Conservation (phyloP, 2,888 invertebrate species). For the Caenorhabditis sp. region DNA sequence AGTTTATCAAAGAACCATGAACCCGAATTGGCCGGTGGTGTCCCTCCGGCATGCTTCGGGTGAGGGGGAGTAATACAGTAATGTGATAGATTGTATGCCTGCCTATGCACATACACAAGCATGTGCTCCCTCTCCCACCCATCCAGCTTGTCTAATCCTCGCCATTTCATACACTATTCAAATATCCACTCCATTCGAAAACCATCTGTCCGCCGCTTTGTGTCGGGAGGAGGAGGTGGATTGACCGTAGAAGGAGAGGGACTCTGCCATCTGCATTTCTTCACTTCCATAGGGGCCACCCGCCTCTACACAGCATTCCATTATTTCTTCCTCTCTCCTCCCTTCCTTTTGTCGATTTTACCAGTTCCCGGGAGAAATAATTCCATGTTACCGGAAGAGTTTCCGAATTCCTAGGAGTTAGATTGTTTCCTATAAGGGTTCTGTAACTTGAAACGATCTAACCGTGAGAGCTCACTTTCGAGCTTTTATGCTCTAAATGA, state of each 20-base stretch:
- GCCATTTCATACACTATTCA: conserved; percentile 23
- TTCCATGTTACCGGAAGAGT: conserved; percentile 8
- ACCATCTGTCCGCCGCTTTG: conserved; percentile 58
- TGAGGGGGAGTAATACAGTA: conserved; percentile 47
- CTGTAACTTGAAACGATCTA: too few species aligned
- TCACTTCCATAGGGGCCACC: conserved; percentile 29
- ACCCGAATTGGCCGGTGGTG: conserved; percentile 16
- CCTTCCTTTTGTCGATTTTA: conserved; percentile 19
- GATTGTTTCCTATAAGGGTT: background rate
- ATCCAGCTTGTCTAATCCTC: conserved; percentile 7
- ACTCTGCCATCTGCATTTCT: conserved; percentile 63
- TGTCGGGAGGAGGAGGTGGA: conserved; percentile 42
- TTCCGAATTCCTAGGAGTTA: background rate
- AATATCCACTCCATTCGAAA: conserved; percentile 60
- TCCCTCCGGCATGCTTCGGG: conserved; percentile 1
- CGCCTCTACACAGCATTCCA: conserved; percentile 43
- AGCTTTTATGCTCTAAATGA: too few species aligned
- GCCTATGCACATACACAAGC: conserved; percentile 52
- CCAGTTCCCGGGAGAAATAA: conserved; percentile 3
- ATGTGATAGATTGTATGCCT: conserved; percentile 61
- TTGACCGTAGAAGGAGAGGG: conserved; percentile 47
- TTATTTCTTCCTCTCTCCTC: conserved; percentile 20
- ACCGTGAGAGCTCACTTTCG: too few species aligned
- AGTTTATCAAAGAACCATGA: conserved; percentile 35
- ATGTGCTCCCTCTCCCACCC: conserved; percentile 34